Conservation (phyloP, 2,113 vertebrate species). For the Rousettus leschenaultii region DNA sequence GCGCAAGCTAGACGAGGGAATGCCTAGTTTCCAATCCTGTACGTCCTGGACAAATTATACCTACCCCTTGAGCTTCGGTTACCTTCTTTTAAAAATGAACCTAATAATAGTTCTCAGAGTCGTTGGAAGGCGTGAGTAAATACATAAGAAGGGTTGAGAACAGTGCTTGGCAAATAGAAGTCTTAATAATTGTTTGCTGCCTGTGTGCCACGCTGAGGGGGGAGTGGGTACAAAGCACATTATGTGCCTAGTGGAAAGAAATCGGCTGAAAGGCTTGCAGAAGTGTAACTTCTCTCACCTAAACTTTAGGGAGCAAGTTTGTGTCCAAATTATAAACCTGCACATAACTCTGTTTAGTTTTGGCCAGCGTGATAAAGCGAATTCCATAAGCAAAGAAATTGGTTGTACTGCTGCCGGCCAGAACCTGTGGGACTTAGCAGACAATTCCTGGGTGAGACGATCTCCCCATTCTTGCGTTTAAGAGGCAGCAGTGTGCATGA, state of each 20-base stretch:
- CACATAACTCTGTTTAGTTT: slow-evolving; percentile 50
- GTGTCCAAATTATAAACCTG: slow-evolving; percentile 48
- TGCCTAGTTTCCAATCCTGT: neutral
- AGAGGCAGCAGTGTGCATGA: neutral
- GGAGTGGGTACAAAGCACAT: neutral
- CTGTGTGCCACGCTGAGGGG: neutral
- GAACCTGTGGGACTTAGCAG: neutral
- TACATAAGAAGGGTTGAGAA: neutral
- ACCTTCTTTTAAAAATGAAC: neutral
- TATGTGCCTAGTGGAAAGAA: neutral
- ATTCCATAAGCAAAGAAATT: neutral
- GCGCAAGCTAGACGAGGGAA: accelerated
- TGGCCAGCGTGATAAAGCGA: neutral
- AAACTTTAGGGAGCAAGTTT: slow-evolving; percentile 39
- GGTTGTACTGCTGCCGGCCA: neutral
- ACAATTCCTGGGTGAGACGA: neutral
- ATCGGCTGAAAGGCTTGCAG: neutral
- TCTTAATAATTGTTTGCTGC: neutral
- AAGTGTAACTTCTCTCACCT: neutral
- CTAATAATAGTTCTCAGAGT: neutral
- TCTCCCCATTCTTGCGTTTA: neutral
- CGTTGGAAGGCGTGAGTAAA: neutral
- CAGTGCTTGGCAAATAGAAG: neutral
- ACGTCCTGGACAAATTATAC: neutral
- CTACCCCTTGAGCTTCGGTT: neutral